Percentiles rank a stretch among this genome's conserved stretches.
Conservation (phyloP, 2,113 vertebrate species). For the Lonchura striata region DNA sequence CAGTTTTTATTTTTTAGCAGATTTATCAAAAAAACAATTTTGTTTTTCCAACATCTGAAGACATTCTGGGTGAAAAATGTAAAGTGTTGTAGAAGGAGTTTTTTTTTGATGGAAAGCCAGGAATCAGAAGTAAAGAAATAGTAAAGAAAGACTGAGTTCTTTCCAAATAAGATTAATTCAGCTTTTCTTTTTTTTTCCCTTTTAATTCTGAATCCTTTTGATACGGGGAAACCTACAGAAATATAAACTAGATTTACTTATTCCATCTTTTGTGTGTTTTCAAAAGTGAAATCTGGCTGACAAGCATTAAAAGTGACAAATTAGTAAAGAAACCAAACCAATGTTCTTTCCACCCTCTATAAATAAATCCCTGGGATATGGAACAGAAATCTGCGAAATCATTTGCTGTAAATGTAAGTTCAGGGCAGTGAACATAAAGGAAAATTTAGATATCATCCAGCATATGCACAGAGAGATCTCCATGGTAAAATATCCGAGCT, state of each 20-base stretch:
- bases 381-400: not conserved
- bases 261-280: not conserved
- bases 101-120: not conserved
- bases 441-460: not conserved
- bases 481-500: not conserved
- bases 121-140: not conserved
- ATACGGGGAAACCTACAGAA: not conserved
- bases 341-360: not conserved
- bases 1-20: not conserved
- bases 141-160: not conserved
- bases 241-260: not conserved
- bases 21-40: accelerated
- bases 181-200: accelerated
- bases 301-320: not conserved
- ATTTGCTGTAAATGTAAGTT: not conserved
- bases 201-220: not conserved
- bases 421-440: not conserved
- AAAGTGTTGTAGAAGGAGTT: not conserved
- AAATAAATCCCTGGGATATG: not conserved
- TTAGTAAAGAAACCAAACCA: not conserved
- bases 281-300: not conserved
- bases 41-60: not conserved
- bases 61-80: not conserved
- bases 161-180: not conserved
- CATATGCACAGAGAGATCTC: not conserved